A percentile compares a stretch with the other conserved stretches of the same genome.
These are phyloP conservation scores for Aphaenogaster ashmeadi DNA, from an alignment of 1,140 invertebrate species.

Conservation along the genomic window DNA sequence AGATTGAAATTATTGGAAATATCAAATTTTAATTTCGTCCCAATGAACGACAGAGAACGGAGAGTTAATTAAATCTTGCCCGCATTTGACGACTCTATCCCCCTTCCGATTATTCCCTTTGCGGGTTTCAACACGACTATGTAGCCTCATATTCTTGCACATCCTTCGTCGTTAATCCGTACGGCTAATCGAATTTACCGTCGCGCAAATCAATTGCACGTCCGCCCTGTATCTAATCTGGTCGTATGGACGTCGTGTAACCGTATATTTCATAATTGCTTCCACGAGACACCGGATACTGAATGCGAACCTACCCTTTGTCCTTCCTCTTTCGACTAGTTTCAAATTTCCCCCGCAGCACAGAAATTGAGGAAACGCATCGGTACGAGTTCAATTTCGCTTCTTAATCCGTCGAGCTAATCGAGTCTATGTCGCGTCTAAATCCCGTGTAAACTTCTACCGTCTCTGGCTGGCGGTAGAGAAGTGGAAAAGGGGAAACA, in stretches of 20 bases:
- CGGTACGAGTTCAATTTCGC: constrained; percentile 78
- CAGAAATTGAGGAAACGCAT: constrained; percentile 57
- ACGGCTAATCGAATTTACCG: constrained; percentile 52
- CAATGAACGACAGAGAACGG: background rate
- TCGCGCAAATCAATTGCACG: constrained; percentile 40
- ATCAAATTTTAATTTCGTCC: constrained; percentile 41
- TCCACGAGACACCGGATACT: background rate
- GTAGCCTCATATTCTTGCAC: constrained; percentile 36
- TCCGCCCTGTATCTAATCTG: constrained; percentile 16
- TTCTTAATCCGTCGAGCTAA: constrained; percentile 81
- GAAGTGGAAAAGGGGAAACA: constrained; percentile 21
- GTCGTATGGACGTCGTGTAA: background rate
- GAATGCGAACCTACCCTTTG: constrained; percentile 3
- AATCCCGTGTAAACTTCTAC: constrained; percentile 75
- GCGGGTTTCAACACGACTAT: constrained; percentile 7
- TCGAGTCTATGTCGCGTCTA: constrained; percentile 76
- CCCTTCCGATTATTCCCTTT: constrained; percentile 22
- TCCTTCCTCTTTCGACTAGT: background rate
- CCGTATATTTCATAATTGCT: constrained; percentile 29
- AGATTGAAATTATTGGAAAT: constrained; percentile 17
- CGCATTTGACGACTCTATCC: constrained; percentile 28
- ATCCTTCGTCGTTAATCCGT: constrained; percentile 19
- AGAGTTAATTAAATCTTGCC: constrained; percentile 46
- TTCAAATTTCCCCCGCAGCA: background rate
- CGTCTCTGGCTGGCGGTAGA: constrained; percentile 65